Evolutionary conservation across 2,113 vertebrate species (phyloP), one percentile per base, ranked within the genome.

Genomic region (Anolis sagrei): DNA sequence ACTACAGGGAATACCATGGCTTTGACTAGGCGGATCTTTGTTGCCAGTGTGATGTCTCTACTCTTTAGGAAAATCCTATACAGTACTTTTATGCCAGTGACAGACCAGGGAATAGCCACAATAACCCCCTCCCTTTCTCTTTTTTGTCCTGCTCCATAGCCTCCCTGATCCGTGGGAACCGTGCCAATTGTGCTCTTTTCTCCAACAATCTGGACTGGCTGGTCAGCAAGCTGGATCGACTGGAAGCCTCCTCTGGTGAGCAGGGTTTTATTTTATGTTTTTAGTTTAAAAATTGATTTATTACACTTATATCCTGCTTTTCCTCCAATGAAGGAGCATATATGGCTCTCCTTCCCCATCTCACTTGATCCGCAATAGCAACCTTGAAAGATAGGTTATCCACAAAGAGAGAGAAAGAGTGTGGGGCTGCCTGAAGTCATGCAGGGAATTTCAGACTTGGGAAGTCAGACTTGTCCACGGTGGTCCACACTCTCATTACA

Each of bases 151-250:
- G 7, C 27, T 78, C 62, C 21, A 68, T 92, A 98, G 98, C 98
- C 61, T 97, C 98, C 51, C 95, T 99, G 34, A 99, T 99, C 82
- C 95, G 98, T 79, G 98, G 98, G 27, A 99, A 98, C 90, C 98
- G 98, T 2, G 95, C 97, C 39, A 99, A 98, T 88, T 99, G 98
- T 64, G 98, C 98, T 2, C 95, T 98, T 86, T 99, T 99, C 93
- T 99, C 97, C 88, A 97, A 96, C 82, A 98, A 98, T 89, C 94
- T 99, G 89, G 98, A 99, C 91, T 99, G 98, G 98, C 91, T 99
- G 93, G 97, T 99, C 93, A 99, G 98, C 96, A 99, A 99, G 89
- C 93, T 99, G 93, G 98, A 99, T 87, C 97, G 98, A 25, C 95
- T 99, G 91, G 98, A 99, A 93, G 98, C 98, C 80, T 98, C 98